Evolutionary conservation across 2,113 vertebrate genomes (phyloP).

Genomic region (Hippopotamus amphibius): DNA sequence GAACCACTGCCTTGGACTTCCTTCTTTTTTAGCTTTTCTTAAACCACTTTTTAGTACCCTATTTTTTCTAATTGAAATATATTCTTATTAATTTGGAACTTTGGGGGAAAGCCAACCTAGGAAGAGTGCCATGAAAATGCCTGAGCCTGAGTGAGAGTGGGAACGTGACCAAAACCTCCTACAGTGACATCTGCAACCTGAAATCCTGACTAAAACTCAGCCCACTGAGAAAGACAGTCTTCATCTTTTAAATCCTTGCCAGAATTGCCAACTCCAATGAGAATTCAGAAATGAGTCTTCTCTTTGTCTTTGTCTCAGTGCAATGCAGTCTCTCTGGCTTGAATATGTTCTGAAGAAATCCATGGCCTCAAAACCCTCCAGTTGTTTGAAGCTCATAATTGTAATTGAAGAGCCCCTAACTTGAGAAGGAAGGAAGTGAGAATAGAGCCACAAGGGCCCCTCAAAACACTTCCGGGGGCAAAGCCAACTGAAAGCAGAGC

Average conservation of each 20-base stretch:
- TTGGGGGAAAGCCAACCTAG: not conserved
- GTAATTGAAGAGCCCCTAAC: not conserved
- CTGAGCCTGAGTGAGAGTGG: not conserved
- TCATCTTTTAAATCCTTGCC: not conserved
- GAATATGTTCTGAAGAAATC: not conserved
- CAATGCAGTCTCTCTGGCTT: not conserved
- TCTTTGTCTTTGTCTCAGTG: not conserved
- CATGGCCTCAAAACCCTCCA: not conserved
- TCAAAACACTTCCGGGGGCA: not conserved
- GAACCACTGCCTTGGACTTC: not conserved
- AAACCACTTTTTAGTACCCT: not conserved
- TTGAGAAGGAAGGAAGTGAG: not conserved
- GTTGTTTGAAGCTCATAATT: not conserved
- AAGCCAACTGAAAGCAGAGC: not conserved
- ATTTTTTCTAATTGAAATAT: not conserved
- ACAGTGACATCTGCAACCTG: not conserved
- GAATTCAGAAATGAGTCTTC: not conserved
- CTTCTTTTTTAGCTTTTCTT: conserved; percentile 31
- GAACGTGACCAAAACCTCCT: not conserved
- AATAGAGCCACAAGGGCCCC: not conserved
- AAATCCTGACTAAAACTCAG: not conserved
- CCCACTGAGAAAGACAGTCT: not conserved
- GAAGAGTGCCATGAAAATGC: not conserved
- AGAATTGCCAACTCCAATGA: not conserved
- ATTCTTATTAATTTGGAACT: not conserved